Conservation (phyloP, 2,797 vertebrate species). For the Mormyrops boulengeri region DNA sequence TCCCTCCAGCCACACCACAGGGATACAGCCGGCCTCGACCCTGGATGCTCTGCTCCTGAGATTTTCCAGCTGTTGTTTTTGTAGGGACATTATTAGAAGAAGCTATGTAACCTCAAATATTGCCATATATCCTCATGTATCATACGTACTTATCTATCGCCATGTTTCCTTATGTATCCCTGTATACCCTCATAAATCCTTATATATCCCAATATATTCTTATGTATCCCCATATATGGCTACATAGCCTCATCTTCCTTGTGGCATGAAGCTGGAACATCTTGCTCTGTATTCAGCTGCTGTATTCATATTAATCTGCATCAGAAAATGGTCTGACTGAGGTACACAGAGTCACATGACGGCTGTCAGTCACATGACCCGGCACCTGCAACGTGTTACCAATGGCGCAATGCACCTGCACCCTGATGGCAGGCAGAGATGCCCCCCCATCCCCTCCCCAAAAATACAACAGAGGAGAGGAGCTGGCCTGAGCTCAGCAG, state of each 20-base stretch:
- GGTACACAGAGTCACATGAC: not conserved
- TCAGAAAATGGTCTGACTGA: not conserved
- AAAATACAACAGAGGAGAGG: not conserved
- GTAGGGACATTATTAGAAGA: not conserved
- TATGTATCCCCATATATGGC: not conserved
- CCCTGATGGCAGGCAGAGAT: not conserved
- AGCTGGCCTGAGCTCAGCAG: not conserved
- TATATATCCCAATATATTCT: not conserved
- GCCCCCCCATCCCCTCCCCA: not conserved
- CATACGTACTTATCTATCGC: not conserved
- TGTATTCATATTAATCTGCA: not conserved
- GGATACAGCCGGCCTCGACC: not conserved
- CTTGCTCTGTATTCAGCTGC: not conserved
- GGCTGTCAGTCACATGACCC: not conserved
- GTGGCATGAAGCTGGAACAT: not conserved
- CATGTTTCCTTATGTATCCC: not conserved
- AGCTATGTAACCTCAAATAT: not conserved
- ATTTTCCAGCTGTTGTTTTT: constrained; percentile 4
- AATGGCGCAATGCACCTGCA: too few species aligned
- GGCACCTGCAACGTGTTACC: not conserved
- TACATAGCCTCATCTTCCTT: not conserved
- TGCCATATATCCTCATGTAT: not conserved
- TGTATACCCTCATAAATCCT: not conserved
- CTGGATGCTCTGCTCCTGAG: not conserved
- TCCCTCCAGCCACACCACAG: not conserved